These are phyloP conservation scores for Drosophila guanche DNA, from an alignment of 1,140 invertebrate species.

Conservation along the genomic window DNA sequence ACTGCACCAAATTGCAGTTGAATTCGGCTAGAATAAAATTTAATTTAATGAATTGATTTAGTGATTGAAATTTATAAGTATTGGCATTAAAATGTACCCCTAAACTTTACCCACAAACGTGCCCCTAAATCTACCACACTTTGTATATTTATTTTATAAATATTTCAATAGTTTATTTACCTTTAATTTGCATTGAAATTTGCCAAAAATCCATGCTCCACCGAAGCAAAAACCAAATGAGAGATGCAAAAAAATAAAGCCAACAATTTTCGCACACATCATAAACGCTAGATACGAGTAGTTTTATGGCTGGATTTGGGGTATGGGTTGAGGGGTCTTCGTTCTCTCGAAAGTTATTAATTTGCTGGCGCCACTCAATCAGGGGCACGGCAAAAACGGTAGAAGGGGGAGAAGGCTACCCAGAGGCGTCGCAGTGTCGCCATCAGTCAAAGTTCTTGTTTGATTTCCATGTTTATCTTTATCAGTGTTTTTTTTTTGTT, in stretches of 20 bases:
- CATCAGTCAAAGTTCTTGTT: slow-evolving; percentile 80
- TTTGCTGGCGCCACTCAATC: slow-evolving; percentile 74
- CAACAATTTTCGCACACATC: slow-evolving; percentile 56
- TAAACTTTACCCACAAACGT: too few relatives aligned
- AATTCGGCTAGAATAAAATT: too few relatives aligned
- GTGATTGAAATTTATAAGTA: too few relatives aligned
- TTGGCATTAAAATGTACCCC: too few relatives aligned
- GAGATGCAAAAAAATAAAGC: neutral
- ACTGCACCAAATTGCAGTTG: too few relatives aligned
- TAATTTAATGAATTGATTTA: too few relatives aligned
- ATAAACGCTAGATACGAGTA: slow-evolving; percentile 51
- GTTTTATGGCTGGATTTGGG: slow-evolving; percentile 5
- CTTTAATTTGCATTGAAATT: slow-evolving; percentile 37
- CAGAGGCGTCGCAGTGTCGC: slow-evolving; percentile 65
- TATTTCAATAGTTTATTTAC: slow-evolving; percentile 35
- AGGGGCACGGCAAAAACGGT: slow-evolving; percentile 32
- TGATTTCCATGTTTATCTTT: slow-evolving; percentile 78
- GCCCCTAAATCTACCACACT: neutral
- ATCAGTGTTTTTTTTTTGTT: slow-evolving; percentile 24
- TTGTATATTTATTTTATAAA: neutral
- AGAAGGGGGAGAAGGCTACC: too few relatives aligned
- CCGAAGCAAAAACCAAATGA: neutral
- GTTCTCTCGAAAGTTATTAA: slow-evolving; percentile 50
- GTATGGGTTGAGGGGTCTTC: too few relatives aligned
- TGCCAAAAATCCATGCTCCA: slow-evolving; percentile 17